A percentile compares a stretch with the other conserved stretches of the same genome.
These are phyloP conservation scores for Silurus aristotelis DNA, from an alignment of 2,797 vertebrate species.

Conservation along the genomic window DNA sequence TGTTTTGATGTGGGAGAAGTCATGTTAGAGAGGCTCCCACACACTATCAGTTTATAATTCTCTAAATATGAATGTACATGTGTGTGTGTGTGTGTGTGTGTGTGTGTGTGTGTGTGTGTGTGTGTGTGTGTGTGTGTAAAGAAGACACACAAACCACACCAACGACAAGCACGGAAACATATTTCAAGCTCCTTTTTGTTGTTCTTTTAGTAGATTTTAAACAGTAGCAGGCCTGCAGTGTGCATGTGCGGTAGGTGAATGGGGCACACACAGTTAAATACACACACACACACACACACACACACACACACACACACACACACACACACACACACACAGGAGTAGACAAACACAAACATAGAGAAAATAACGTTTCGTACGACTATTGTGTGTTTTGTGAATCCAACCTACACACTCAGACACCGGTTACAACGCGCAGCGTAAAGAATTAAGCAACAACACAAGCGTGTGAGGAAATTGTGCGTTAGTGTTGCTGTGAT, in stretches of 20 bases:
- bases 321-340: background rate
- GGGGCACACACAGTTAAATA: too few relatives aligned
- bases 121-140: conserved; percentile 5
- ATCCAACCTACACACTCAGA: background rate
- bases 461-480: too few relatives aligned
- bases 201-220: background rate
- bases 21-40: conserved; percentile 62
- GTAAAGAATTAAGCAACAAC: too few relatives aligned
- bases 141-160: conserved; percentile 30
- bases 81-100: conserved; percentile 15
- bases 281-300: background rate
- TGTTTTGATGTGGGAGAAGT: conserved; percentile 68
- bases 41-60: conserved; percentile 24
- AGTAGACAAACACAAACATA: background rate
- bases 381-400: background rate
- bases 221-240: background rate
- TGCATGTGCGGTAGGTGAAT: background rate
- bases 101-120: conserved; percentile 16
- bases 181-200: conserved; percentile 13
- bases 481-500: too few relatives aligned
- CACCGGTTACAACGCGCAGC: background rate
- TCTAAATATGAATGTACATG: conserved; percentile 4
- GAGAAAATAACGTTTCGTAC: background rate
- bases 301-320: background rate
- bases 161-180: background rate